phyloP scores from a whole-genome alignment of 2,888 invertebrate species.

The Ypsolopha sequella region DNA sequence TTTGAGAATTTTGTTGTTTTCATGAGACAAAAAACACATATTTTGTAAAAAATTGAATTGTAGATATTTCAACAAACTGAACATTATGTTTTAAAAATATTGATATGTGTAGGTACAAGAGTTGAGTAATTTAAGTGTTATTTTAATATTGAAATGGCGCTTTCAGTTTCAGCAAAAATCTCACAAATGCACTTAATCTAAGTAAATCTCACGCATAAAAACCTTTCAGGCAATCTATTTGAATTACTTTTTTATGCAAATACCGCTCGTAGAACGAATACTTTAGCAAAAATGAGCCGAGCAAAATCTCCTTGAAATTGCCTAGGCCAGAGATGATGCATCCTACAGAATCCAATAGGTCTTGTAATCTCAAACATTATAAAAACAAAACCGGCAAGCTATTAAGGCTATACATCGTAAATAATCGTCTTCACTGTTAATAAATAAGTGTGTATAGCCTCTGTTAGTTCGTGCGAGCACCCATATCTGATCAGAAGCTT shows the following conservation, averaged over 20 bases:
- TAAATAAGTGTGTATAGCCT: conserved; percentile 55
- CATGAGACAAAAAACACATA: no score
- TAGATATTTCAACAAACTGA: no score
- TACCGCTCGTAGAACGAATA: conserved; percentile 50
- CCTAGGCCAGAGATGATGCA: conserved; percentile 45
- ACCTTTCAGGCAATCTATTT: conserved; percentile 60
- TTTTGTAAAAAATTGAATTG: no score
- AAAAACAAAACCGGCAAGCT: conserved; percentile 54
- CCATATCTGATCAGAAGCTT: conserved; percentile 53
- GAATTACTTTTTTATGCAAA: conserved; percentile 65
- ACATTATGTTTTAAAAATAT: no score
- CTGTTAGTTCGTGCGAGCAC: conserved; percentile 34
- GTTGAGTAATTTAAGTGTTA: no score
- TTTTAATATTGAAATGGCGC: no score
- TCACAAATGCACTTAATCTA: conserved; percentile 24
- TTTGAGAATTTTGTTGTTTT: no score
- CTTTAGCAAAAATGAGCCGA: conserved; percentile 33
- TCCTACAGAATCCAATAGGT: conserved; percentile 30
- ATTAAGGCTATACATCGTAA: conserved; percentile 61
- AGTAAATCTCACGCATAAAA: conserved; percentile 50
- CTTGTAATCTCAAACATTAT: conserved; percentile 24
- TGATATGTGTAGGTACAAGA: no score
- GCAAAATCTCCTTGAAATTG: conserved; percentile 25
- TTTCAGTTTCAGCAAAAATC: neutral
- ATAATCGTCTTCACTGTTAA: conserved; percentile 61